Evolutionary conservation across 1,140 invertebrate genomes (phyloP).

Genomic region (Conus ventricosus): DNA sequence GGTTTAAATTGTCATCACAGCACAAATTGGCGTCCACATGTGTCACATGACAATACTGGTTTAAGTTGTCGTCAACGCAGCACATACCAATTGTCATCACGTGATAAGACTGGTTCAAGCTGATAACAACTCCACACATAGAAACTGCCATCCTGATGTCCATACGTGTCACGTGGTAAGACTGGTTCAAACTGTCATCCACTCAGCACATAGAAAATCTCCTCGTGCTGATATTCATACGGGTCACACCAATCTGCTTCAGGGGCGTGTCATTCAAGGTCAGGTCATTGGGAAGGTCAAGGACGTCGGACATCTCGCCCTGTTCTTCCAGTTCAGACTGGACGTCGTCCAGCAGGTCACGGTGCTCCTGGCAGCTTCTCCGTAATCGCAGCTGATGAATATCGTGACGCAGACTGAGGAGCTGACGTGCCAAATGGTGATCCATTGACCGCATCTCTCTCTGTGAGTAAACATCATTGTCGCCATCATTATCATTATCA

Average conservation of each 20-base stretch:
- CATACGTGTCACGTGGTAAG: background rate
- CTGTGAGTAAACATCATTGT: conserved; percentile 40
- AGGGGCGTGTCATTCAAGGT: conserved; percentile 58
- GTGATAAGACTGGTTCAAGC: background rate
- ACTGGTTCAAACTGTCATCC: conserved; percentile 15
- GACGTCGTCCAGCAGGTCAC: conserved; percentile 68
- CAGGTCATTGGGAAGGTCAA: conserved; percentile 57
- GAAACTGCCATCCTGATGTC: background rate
- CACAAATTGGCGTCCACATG: too few species aligned
- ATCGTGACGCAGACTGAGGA: conserved; percentile 65
- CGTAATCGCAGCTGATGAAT: conserved; percentile 66
- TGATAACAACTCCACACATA: background rate
- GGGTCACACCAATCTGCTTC: conserved; percentile 66
- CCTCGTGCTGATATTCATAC: conserved; percentile 65
- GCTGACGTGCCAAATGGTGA: conserved; percentile 62
- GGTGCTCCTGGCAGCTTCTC: conserved; percentile 64
- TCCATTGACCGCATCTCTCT: conserved; percentile 66
- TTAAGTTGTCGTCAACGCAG: background rate
- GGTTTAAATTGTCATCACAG: too few species aligned
- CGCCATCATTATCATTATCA: too few species aligned
- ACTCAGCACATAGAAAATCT: conserved; percentile 67
- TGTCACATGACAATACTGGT: background rate
- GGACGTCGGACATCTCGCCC: conserved; percentile 59
- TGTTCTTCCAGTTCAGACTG: conserved; percentile 66
- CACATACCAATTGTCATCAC: background rate